Evolutionary conservation across 2,113 vertebrate species (phyloP).

Genomic region (Lophius piscatorius): DNA sequence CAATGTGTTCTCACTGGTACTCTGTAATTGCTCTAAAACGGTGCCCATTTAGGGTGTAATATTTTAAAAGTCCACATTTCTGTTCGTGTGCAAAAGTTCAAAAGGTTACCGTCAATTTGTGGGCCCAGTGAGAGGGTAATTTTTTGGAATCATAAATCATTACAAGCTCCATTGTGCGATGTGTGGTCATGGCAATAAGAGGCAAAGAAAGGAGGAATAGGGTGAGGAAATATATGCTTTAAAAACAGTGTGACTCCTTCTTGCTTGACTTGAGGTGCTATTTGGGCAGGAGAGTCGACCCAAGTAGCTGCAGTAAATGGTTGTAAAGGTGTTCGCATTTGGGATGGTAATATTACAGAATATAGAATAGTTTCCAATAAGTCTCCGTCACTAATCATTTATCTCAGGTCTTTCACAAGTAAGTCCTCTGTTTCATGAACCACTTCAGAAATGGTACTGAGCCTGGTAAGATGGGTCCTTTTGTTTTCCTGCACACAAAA

Average conservation of each 20-base stretch:
- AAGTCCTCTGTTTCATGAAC: background rate
- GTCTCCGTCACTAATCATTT: too few species aligned
- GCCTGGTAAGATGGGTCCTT: background rate
- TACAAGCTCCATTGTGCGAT: background rate
- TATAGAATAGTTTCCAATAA: too few species aligned
- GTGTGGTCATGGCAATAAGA: background rate
- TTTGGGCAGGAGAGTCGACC: too few species aligned
- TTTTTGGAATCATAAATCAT: background rate
- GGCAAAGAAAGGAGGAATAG: background rate
- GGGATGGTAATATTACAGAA: too few species aligned
- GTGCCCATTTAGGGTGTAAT: too few species aligned
- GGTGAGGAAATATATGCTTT: background rate
- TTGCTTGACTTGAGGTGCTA: too few species aligned
- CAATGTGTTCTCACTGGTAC: too few species aligned
- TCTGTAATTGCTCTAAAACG: too few species aligned
- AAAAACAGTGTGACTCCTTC: too few species aligned
- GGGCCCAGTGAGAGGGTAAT: background rate
- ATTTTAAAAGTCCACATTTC: too few species aligned
- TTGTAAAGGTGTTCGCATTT: background rate
- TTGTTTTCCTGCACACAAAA: background rate
- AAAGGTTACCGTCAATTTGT: conserved; percentile 10
- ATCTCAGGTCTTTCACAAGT: too few species aligned
- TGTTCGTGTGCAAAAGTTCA: conserved; percentile 26
- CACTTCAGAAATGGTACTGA: background rate
- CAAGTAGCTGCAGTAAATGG: background rate